Conservation (phyloP, 2,797 vertebrate genomes). For the Tokudaia muenninki region DNA sequence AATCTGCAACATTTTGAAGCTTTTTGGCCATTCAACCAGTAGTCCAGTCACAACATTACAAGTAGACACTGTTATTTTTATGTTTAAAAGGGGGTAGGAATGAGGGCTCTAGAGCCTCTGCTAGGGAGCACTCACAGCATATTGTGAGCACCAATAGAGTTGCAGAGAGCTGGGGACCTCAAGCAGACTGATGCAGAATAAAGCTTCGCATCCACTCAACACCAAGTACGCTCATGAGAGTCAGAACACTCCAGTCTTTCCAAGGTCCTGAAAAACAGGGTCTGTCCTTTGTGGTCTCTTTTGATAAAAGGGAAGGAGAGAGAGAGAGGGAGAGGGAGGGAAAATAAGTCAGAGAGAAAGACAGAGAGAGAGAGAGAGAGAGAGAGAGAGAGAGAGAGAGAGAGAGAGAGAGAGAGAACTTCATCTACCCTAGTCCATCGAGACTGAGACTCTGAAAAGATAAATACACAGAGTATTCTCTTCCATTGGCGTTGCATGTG, state of each 20-base stretch:
- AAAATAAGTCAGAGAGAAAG: neutral
- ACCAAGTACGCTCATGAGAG: neutral
- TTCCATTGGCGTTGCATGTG: neutral
- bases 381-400: neutral
- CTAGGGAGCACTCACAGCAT: fast-evolving
- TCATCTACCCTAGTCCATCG: neutral
- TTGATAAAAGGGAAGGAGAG: neutral
- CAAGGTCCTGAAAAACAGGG: neutral
- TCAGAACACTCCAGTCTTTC: neutral
- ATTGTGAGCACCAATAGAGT: neutral
- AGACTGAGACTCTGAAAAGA: constrained; percentile 4
- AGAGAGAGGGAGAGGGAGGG: neutral
- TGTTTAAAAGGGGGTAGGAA: neutral
- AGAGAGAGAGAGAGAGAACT: too few species aligned
- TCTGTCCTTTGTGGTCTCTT: neutral
- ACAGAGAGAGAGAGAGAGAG: neutral
- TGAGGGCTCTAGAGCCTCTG: neutral
- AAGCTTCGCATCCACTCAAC: fast-evolving
- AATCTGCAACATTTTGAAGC: neutral
- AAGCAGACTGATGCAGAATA: neutral
- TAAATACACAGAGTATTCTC: neutral
- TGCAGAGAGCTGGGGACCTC: too few species aligned
- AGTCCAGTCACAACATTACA: neutral
- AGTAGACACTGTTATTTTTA: neutral
- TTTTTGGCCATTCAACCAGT: neutral